Evolutionary conservation across 2,797 vertebrate genomes (phyloP), one percentile per base, ranked within the genome.

Genomic region (Acanthurus lineatus): DNA sequence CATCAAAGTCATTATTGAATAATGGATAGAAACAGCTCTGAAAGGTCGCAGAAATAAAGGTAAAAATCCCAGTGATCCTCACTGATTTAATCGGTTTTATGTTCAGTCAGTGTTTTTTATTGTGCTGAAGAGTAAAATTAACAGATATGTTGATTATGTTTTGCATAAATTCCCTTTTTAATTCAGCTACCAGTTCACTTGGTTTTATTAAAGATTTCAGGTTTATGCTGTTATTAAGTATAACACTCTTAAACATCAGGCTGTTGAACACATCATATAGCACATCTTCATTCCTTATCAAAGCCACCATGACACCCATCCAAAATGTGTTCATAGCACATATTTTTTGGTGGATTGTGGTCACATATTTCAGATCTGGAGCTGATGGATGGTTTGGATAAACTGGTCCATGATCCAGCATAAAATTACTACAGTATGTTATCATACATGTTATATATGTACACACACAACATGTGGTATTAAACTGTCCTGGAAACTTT

Each of bases 1-100:
- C 59, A 87, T 87, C 83, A 88, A 80, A 89, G 74, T 80, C 67
- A 68, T 16, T 5, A 58, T 76, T 78, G 53, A 76, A 80, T 74
- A 88, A 72, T 47, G 63, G 52, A 48, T 28, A 19, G 57, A 53
- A 64, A 69, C n/a, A 69, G 42, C 32, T 17, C 58, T 53, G 32
- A 88, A 57, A 88, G 76, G 81, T 61, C 79, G 68, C 54, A 74
- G 52, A 54, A 44, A 73, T 67, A 79, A 49, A 76, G 9, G 69
- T 16, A 61, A 65, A 76, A 65, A 76, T 63, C 58, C 9, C 53
- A 60, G 42, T 25, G 48, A 69, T 63, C 44, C n/a, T 73, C 35
- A 38, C 17, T 45, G 25, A 72, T 85, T 78, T 47, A 65, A n/a
- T 38, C 16, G 0, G 8, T 76, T 67, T 70, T 7, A 67, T 57